These are phyloP conservation scores for Lithophane ornitopus DNA, from an alignment of 2,888 invertebrate genomes.

Conservation along the genomic window DNA sequence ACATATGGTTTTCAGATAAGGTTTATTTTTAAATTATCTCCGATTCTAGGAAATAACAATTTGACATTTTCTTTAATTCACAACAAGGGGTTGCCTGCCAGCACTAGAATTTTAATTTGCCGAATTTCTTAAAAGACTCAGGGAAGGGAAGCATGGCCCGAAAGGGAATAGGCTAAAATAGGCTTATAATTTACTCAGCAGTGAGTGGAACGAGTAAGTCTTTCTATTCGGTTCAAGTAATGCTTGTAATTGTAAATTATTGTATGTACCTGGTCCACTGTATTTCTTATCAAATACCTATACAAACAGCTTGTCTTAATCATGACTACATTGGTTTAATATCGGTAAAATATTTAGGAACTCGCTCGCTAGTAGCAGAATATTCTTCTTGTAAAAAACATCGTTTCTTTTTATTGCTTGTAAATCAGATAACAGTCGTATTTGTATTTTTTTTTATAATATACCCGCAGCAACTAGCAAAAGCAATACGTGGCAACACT, in stretches of 20 bases:
- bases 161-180: too few species aligned
- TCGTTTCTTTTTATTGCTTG: too few species aligned
- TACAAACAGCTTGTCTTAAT: too few species aligned
- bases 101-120: conserved; percentile 36
- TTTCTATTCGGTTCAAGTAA: too few species aligned
- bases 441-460: too few species aligned
- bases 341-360: background rate
- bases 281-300: background rate
- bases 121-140: background rate
- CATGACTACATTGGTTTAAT: too few species aligned
- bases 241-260: too few species aligned
- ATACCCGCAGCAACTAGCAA: background rate
- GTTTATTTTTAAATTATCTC: conserved; percentile 31
- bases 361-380: too few species aligned
- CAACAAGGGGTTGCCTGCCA: conserved; percentile 31
- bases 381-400: background rate
- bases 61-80: conserved; percentile 41
- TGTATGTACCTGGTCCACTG: background rate
- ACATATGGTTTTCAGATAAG: background rate
- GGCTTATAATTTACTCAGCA: too few species aligned
- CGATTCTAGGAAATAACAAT: conserved; percentile 21
- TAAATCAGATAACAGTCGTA: background rate
- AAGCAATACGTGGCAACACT: conserved; percentile 30
- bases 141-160: too few species aligned
- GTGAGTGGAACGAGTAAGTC: too few species aligned